Percentiles rank a stretch among this genome's conserved stretches.
Evolutionary conservation across 2,113 vertebrate genomes (phyloP).

Genomic region (Ophiodon elongatus): DNA sequence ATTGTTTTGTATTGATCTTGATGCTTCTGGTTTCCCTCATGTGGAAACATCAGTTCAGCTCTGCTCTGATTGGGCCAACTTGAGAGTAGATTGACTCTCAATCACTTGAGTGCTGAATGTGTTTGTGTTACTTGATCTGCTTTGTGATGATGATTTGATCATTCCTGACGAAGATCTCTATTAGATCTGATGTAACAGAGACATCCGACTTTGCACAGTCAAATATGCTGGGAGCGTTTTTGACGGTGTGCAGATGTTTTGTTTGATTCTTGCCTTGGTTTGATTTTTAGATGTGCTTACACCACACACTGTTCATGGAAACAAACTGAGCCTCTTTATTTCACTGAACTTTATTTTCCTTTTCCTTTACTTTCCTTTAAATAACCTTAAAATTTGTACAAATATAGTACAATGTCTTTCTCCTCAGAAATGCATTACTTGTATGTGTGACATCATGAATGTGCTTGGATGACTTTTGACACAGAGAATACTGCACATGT

Average conservation of each 20-base stretch:
- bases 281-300: background rate
- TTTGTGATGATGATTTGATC: background rate
- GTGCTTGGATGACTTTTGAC: constrained; percentile 22
- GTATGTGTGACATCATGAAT: constrained; percentile 7
- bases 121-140: too few species aligned
- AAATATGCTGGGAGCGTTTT: background rate
- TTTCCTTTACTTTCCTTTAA: constrained; percentile 50
- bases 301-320: background rate
- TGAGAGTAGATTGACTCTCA: too few species aligned
- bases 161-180: background rate
- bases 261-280: background rate
- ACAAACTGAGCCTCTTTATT: background rate
- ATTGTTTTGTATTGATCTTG: too few species aligned
- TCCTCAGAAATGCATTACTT: constrained; percentile 29
- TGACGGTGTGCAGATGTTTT: background rate
- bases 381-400: constrained; percentile 41
- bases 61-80: too few species aligned
- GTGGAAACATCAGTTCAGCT: too few species aligned
- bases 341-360: constrained; percentile 26
- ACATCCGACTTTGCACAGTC: too few species aligned
- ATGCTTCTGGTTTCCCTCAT: too few species aligned
- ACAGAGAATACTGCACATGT: constrained; percentile 12
- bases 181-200: background rate
- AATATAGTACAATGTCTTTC: constrained; percentile 37
- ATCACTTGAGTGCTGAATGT: too few species aligned